Conservation (phyloP, 2,888 invertebrate genomes). For the Pharmacophagus antenor region DNA sequence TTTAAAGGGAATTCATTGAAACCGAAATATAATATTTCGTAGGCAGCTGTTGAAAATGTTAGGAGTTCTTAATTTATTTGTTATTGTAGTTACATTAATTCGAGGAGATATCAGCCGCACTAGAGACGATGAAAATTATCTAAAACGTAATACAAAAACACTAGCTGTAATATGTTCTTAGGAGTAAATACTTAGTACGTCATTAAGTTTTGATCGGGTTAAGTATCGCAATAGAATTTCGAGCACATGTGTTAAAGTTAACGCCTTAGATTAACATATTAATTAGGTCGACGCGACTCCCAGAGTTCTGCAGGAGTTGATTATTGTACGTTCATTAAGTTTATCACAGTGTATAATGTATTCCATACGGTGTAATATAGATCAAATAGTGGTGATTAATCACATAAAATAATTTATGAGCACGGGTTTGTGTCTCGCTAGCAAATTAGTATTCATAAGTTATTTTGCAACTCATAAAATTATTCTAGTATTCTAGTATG, state of each 20-base stretch:
- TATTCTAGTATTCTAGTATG: no score
- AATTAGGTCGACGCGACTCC: conserved; percentile 13
- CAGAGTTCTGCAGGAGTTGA: background rate
- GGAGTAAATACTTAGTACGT: no score
- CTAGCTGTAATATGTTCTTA: background rate
- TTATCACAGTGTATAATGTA: conserved; percentile 3
- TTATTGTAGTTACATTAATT: no score
- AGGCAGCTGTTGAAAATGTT: no score
- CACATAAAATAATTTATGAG: background rate
- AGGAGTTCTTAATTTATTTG: no score
- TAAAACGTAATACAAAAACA: no score
- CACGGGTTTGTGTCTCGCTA: no score
- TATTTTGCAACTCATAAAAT: no score
- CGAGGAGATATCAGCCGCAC: no score
- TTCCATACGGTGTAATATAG: background rate
- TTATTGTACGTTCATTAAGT: conserved; percentile 13
- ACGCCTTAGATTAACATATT: conserved; percentile 27
- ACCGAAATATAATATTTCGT: no score
- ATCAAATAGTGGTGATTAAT: background rate
- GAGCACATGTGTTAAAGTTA: conserved; percentile 14
- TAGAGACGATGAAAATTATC: no score
- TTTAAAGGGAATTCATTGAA: no score
- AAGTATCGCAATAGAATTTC: conserved; percentile 18
- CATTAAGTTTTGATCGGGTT: conserved; percentile 21
- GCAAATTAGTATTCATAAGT: background rate